A percentile compares a stretch with the other conserved stretches of the same genome.
Conservation (phyloP, 2,888 invertebrate genomes). For the Falcaria lacertinaria region DNA sequence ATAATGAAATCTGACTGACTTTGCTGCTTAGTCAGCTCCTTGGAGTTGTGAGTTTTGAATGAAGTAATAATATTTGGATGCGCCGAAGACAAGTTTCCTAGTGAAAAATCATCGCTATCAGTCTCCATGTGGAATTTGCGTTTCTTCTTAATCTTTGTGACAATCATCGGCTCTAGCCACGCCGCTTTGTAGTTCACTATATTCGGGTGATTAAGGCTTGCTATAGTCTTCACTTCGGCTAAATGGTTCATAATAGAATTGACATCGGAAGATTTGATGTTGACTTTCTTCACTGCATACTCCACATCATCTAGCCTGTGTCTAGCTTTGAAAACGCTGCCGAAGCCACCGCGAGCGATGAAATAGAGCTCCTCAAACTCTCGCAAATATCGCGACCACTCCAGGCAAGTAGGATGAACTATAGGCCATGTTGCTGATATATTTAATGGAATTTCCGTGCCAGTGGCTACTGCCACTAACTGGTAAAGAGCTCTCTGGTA, state of each 20-base stretch:
- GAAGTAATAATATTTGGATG: constrained; percentile 65
- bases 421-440: constrained; percentile 76
- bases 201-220: constrained; percentile 87
- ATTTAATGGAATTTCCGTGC: constrained; percentile 70
- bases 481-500: constrained; percentile 84
- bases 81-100: constrained; percentile 47
- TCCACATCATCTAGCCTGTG: constrained; percentile 87
- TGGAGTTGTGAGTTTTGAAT: constrained; percentile 71
- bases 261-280: constrained; percentile 82
- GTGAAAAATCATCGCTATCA: constrained; percentile 55
- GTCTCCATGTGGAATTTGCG: constrained; percentile 53
- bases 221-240: constrained; percentile 89
- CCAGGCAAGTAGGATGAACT: constrained; percentile 67
- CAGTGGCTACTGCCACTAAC: constrained; percentile 80
- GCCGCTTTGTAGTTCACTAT: constrained; percentile 91
- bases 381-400: constrained; percentile 83
- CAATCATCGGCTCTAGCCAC: constrained; percentile 86
- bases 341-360: constrained; percentile 88
- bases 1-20: constrained; percentile 66
- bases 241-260: constrained; percentile 83
- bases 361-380: constrained; percentile 85
- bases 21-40: constrained; percentile 52
- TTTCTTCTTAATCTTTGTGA: constrained; percentile 62
- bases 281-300: constrained; percentile 90
- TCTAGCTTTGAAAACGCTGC: constrained; percentile 85